phyloP scores from a whole-genome alignment of 2,113 vertebrate genomes.

The Tursiops truncatus region DNA sequence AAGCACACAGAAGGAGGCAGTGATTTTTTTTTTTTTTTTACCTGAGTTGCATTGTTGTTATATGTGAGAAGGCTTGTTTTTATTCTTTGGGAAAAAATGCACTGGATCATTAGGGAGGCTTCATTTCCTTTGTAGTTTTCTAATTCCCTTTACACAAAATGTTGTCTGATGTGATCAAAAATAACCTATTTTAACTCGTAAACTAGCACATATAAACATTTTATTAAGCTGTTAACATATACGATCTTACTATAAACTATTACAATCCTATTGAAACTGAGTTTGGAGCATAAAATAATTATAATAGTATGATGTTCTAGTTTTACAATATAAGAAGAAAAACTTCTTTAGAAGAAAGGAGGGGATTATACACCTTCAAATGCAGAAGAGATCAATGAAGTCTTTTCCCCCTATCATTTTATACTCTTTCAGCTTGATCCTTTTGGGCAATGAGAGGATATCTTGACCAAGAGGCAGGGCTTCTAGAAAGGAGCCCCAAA shows the following conservation, averaged over 20 bases:
- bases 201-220: not conserved
- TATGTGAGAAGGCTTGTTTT: not conserved
- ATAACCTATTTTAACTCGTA: not conserved
- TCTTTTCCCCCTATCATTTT: not conserved
- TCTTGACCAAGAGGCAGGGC: not conserved
- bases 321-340: not conserved
- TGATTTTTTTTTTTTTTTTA: not conserved
- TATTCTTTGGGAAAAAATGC: not conserved
- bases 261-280: not conserved
- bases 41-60: not conserved
- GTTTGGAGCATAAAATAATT: not conserved
- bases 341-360: not conserved
- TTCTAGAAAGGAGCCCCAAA: not conserved
- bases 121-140: constrained; percentile 28
- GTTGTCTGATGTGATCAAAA: not conserved
- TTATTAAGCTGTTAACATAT: not conserved
- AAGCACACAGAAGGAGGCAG: not conserved
- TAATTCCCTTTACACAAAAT: constrained; percentile 10
- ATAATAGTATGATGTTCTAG: not conserved
- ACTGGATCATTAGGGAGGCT: not conserved
- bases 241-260: not conserved
- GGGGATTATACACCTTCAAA: not conserved
- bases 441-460: not conserved
- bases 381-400: not conserved
- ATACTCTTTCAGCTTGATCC: not conserved